Evolutionary conservation across 2,113 vertebrate species (phyloP), one percentile per base, ranked within the genome.

Genomic region (Halcyon senegalensis): DNA sequence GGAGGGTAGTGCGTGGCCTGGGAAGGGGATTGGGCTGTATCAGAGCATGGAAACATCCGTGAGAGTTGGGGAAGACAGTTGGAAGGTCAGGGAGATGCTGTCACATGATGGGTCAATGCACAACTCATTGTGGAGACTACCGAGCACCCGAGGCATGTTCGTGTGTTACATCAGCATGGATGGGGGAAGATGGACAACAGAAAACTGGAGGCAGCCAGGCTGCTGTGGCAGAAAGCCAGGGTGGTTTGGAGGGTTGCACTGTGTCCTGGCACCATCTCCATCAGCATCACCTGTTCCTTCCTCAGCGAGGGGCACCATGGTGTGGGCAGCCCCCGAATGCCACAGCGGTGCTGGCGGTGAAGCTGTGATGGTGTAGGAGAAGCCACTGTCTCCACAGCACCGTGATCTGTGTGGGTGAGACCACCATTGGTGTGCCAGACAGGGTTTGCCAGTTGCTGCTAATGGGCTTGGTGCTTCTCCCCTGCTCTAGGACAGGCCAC

Each of bases 91-190:
- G 37, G 41, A 64, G 60, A 20, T 63, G 30, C 37, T 31, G 11
- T 44, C 13, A 18, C 1, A 0, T 11, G 37, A 20, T 69, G n/a
- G 16, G 15, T 43, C 1, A 3, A n/a, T 25, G 44, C 10, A 28
- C 48, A 48, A 16, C 10, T 48, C 1, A 1, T 18, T 30, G 27
- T 2, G 56, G 28, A 44, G 30, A 31, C 41, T 1, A 1, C 31
- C 0, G 1, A 53, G 62, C 44, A 35, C 24, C n/a, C 1, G 4
- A 24, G 39, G 5, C 19, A 35, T 2, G 0, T 35, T 31, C 56
- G 9, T 62, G 58, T 27, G 53, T 63, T 28, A 35, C 70, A 13
- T 46, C 16, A 11, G 12, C 25, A 12, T 18, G 41, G 28, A 19
- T 9, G 8, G 19, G 30, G 13, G 25, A 17, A 1, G 1, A 10